Conservation (phyloP, 2,888 invertebrate genomes). For the Hydraecia micacea region DNA sequence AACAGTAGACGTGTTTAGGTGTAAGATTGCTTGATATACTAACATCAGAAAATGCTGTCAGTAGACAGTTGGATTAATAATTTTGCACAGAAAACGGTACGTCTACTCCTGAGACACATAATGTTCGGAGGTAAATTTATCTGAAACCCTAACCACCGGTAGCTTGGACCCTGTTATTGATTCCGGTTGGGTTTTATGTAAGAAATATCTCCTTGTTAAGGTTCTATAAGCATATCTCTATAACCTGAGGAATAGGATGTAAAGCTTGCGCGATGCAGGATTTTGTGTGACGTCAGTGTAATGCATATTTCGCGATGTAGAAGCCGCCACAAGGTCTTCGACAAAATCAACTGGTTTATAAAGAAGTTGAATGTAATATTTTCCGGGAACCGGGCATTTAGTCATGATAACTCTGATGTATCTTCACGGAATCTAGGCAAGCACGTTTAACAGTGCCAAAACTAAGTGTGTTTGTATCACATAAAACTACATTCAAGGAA, state of each 20-base stretch:
- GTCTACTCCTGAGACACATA: neutral
- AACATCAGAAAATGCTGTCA: neutral
- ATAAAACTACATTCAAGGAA: conserved; percentile 34
- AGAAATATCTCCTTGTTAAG: neutral
- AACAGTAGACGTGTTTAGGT: neutral
- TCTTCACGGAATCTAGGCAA: conserved; percentile 8
- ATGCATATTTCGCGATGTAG: neutral
- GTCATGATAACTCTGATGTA: conserved; percentile 14
- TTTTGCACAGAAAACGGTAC: neutral
- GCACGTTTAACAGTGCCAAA: conserved; percentile 35
- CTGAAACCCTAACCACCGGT: neutral
- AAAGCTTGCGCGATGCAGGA: neutral
- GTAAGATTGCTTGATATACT: neutral
- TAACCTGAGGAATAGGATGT: neutral
- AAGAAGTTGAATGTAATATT: neutral
- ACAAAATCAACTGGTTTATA: neutral
- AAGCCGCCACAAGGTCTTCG: neutral
- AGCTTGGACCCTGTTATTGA: neutral
- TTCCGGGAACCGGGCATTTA: neutral
- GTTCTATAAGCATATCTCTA: neutral
- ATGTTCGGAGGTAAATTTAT: neutral
- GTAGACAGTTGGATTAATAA: conserved; percentile 3
- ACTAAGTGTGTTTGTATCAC: conserved; percentile 34
- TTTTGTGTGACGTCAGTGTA: too few relatives aligned
- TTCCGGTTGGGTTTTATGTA: neutral